These are phyloP conservation scores for Spermophilus dauricus DNA, from an alignment of 2,113 vertebrate species.

Conservation along the genomic window DNA sequence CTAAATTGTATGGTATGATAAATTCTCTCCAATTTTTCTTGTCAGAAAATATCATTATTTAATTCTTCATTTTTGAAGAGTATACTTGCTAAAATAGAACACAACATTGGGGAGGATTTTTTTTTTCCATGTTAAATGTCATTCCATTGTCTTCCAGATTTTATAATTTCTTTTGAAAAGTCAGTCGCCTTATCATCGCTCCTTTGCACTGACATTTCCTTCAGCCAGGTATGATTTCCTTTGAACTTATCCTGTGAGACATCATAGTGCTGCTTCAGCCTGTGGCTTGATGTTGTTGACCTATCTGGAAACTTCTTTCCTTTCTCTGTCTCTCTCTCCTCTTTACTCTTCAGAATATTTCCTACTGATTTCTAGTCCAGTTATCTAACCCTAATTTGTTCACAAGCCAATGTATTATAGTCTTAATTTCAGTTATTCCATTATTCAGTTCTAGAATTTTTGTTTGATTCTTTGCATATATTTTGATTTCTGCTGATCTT, in stretches of 20 bases:
- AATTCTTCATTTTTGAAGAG: background rate
- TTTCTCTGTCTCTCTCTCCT: background rate
- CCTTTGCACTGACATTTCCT: background rate
- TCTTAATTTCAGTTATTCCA: background rate
- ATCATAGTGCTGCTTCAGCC: background rate
- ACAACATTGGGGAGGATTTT: too few species aligned
- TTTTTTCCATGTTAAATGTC: background rate
- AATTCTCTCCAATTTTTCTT: background rate
- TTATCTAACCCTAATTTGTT: background rate
- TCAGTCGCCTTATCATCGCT: background rate
- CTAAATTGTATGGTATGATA: background rate
- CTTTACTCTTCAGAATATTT: background rate
- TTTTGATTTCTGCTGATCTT: background rate
- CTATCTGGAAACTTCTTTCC: background rate
- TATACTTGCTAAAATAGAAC: background rate
- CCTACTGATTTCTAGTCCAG: background rate
- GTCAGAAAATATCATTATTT: background rate
- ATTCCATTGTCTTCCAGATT: background rate
- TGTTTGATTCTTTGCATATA: background rate
- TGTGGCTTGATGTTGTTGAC: background rate
- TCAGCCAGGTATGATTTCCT: background rate
- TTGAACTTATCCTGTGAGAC: background rate
- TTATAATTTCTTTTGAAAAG: background rate
- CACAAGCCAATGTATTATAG: too few species aligned
- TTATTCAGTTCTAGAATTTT: background rate